Evolutionary conservation across 2,888 invertebrate species (phyloP), one percentile per base, ranked within the genome.

Genomic region (Cosmorhoe ocellata): DNA sequence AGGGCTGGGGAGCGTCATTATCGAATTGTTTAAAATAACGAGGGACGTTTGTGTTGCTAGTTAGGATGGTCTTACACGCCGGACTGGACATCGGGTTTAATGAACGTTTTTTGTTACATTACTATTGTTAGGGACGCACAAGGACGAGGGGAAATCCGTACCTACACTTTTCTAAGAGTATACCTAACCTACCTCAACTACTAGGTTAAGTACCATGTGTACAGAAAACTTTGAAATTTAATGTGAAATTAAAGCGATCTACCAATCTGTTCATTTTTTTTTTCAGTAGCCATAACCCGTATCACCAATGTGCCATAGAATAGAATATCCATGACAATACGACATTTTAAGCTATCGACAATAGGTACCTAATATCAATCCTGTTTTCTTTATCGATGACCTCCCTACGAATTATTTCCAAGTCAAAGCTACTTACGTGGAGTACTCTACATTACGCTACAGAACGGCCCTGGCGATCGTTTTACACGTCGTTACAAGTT

Each of bases 1-100:
- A 22, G 11, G 53, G 67, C 68, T 67, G 63, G 66, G 71, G 73
- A 73, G 67, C 69, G 69, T 84, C 83, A 80, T 85, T 84, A 85
- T 80, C 79, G 83, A 85, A 85, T 84, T 87, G 87, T 88, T 87
- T 87, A 88, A 87, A 88, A 84, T 87, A 85, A 87, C 84, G 84
- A 86, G 84, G 79, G 77, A 70, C 59, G 71, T 70, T 71, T 71
- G 73, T 72, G 64, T 69, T 64, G 61, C 69, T 61, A 72, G 71
- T 71, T 69, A 74, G 59, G 43, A 10, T n/a, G 40, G 12, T 18
- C 39, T 13, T 47, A 43, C 58, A 52, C 28, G 56, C 51, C 48
- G 51, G 43, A 44, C 55, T 52, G 48, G 53, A 48, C 41, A 48
- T 52, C 39, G 32, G 34, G 27, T 37, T 33, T 48, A 48, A 53